Evolutionary conservation across 2,888 invertebrate species (phyloP).

Genomic region (Andrena camellia): DNA sequence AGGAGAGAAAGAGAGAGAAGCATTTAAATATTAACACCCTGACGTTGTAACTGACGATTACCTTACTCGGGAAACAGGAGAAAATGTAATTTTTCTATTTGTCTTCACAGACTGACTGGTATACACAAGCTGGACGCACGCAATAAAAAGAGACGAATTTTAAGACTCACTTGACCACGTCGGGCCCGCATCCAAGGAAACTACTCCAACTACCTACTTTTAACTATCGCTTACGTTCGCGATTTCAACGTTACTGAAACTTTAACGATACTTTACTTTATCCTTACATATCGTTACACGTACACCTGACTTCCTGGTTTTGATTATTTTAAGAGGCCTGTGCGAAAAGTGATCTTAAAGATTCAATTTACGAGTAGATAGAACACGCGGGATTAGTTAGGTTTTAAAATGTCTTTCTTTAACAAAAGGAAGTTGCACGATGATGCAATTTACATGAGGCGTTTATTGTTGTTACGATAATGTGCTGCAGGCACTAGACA

Average conservation of each 20-base stretch:
- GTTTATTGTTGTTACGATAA: constrained; percentile 47
- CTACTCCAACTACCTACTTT: constrained; percentile 84
- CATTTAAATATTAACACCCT: constrained; percentile 67
- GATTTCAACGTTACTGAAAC: constrained; percentile 83
- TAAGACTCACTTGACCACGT: constrained; percentile 85
- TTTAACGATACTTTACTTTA: constrained; percentile 81
- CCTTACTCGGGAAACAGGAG: constrained; percentile 67
- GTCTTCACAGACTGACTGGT: constrained; percentile 85
- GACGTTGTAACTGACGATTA: constrained; percentile 73
- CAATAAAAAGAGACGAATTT: constrained; percentile 85
- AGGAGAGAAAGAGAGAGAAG: constrained; percentile 41
- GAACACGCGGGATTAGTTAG: constrained; percentile 32
- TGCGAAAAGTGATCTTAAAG: constrained; percentile 76
- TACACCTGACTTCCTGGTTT: constrained; percentile 69
- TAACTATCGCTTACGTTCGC: constrained; percentile 83
- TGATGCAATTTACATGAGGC: constrained; percentile 20
- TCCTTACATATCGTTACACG: constrained; percentile 78
- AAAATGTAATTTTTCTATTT: constrained; percentile 84
- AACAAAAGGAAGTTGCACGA: constrained; percentile 27
- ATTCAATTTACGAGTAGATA: constrained; percentile 41
- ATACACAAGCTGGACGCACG: constrained; percentile 85
- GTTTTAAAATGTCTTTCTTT: constrained; percentile 32
- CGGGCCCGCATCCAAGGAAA: constrained; percentile 85
- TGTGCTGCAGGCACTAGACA: constrained; percentile 36
- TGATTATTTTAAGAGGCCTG: constrained; percentile 75